A percentile compares a stretch with the other conserved stretches of the same genome.
phyloP scores from a whole-genome alignment of 2,888 invertebrate genomes.

The Cataglyphis albicans region DNA sequence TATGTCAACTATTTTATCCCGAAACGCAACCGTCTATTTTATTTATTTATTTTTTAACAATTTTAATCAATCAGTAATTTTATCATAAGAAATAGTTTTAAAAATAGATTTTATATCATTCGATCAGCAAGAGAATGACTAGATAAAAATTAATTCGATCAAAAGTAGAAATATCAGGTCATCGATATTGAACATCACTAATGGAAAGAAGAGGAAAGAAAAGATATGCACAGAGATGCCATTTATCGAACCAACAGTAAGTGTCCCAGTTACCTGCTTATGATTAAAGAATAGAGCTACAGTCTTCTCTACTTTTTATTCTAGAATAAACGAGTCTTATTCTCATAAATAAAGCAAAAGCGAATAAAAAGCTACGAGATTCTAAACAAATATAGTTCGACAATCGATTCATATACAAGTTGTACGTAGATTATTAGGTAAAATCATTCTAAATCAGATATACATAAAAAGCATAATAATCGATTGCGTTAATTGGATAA shows the following conservation, averaged over 20 bases:
- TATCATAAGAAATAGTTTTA: background rate
- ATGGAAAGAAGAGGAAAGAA: background rate
- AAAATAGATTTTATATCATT: background rate
- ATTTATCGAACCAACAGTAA: slow-evolving; percentile 47
- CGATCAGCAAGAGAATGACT: too few relatives aligned
- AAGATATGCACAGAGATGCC: background rate
- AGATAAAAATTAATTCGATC: background rate
- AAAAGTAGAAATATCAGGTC: background rate
- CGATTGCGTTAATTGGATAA: background rate
- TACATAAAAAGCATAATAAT: background rate
- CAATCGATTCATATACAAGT: background rate
- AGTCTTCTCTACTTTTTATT: background rate
- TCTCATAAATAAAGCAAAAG: slow-evolving; percentile 16
- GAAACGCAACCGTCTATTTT: background rate
- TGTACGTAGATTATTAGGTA: background rate
- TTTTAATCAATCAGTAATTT: background rate
- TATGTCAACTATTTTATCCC: too few relatives aligned
- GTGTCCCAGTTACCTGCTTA: slow-evolving; percentile 1
- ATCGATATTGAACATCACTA: background rate
- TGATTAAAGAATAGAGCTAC: slow-evolving; percentile 17
- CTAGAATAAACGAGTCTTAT: slow-evolving; percentile 8
- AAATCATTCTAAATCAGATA: background rate
- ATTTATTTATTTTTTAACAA: background rate
- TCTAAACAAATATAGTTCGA: background rate
- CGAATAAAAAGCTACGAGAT: background rate